Evolutionary conservation across 1,140 invertebrate species (phyloP), one percentile per base, ranked within the genome.

Genomic region (Scaptodrosophila lebanonensis): DNA sequence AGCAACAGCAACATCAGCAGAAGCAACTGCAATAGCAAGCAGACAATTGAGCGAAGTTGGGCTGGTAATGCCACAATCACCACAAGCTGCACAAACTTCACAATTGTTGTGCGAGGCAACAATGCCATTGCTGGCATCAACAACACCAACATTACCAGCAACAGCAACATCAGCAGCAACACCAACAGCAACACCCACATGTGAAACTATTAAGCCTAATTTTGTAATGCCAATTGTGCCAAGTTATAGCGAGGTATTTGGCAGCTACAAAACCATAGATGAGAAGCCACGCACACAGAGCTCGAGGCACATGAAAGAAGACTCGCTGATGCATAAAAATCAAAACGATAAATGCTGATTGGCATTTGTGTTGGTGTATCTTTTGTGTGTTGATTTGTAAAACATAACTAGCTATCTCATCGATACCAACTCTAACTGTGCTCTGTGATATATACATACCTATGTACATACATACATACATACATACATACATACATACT

Each of bases 171-270:
- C 43, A 7, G 3, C 40, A 47, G 11, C 56, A 56, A 11, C 48
- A 42, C 12, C 49, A 40, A 32, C 33, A 43, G 42, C 25, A 15
- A 59, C 68, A 58, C 64, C 73, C 64, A 77, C 64, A 50, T 66
- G 44, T 50, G 61, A 66, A 17, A 30, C 44, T 44, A 56, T 63
- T 54, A 82, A 82, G 61, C 36, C 58, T 12, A 83, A 70, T 59
- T 75, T 75, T 42, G 56, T 67, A 52, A 58, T 66, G 56, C 54
- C 65, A 49, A 66, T 67, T 66, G 73, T 82, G 58, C 75, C 75
- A 39, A 82, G 76, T 44, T 82, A 82, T 56, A 66, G 69, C 13
- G 76, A 82, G 54, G 54, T 83, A 57, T 82, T 77, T 39, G 73
- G 73, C 43, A 67, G 63, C 58, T 82, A 51, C 15, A 82, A 57